These are phyloP conservation scores for Itoplectis maculator DNA, from an alignment of 2,888 invertebrate genomes.

Conservation along the genomic window DNA sequence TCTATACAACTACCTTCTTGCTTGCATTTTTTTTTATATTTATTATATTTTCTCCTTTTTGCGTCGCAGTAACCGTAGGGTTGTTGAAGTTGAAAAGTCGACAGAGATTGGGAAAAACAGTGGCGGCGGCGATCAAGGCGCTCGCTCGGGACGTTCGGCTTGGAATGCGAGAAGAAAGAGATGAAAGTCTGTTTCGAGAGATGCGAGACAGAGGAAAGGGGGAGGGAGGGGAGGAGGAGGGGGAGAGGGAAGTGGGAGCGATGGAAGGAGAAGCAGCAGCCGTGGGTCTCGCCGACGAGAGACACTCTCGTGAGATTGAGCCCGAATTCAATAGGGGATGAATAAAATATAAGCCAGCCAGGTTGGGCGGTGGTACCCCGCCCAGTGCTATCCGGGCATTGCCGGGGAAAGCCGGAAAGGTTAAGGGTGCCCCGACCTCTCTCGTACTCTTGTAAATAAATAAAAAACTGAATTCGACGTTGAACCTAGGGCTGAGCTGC, in stretches of 20 bases:
- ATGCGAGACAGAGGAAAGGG: conserved; percentile 64
- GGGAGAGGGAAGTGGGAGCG: conserved; percentile 38
- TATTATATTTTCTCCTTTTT: not conserved
- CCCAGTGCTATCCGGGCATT: conserved; percentile 73
- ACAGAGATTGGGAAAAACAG: conserved; percentile 41
- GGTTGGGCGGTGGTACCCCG: conserved; percentile 51
- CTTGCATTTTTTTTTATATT: conserved; percentile 16
- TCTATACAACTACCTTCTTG: conserved; percentile 1
- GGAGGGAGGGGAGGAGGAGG: conserved; percentile 40
- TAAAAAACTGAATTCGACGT: conserved; percentile 71
- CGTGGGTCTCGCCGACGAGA: conserved; percentile 70
- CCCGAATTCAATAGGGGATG: conserved; percentile 84
- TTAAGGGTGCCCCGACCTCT: conserved; percentile 76
- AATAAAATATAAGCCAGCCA: conserved; percentile 82
- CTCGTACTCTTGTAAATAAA: conserved; percentile 78
- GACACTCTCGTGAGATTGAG: conserved; percentile 84
- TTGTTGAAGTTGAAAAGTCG: conserved; percentile 21
- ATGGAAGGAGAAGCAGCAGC: conserved; percentile 49
- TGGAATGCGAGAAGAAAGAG: conserved; percentile 47
- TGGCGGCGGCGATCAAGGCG: conserved; percentile 31
- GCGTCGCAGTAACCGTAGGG: conserved; percentile 1
- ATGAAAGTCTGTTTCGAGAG: conserved; percentile 48
- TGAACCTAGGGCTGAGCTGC: conserved; percentile 56
- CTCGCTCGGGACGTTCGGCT: conserved; percentile 22
- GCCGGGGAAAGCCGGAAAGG: conserved; percentile 68